Base-by-base conservation (phyloP, 2,888 invertebrate species). In the Campopleginae sp. region DNA sequence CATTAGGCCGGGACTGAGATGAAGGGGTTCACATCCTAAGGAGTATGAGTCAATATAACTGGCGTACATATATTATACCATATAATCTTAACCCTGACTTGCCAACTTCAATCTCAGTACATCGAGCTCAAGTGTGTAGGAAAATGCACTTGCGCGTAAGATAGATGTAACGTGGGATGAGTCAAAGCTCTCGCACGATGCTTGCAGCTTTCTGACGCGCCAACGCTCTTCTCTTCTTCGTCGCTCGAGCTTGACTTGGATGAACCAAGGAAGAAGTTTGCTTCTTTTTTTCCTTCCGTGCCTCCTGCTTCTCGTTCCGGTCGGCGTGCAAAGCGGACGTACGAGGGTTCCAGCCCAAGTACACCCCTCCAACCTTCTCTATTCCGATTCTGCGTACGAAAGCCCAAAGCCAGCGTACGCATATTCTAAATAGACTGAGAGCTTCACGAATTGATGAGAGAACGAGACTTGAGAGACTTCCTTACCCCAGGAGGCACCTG, bases 1-100 rank as follows among this genome's bases (percentile, higher is more conserved):
- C 88, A 88, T 88, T 88, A 86, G 86, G 75, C 71, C 80, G 78
- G 81, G 71, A 51, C 82, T 80, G 89, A 72, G 71, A 82, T 75
- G 42, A n/a, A 70, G 48, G 70, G 70, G 82, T 71, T 38, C 46
- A 14, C 54, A 17, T 51, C 54, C 48, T 61, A 12, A 23, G 48
- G 72, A 63, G 48, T 48, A n/a, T 38, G 68, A 48, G 33, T 23
- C 27, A 51, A 27, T 51, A 38, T 63, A 63, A 46, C 70, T 58
- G 58, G 44, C 10, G 23, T 58, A 54, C 8, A 58, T 79, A 70
- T 33, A 61, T 61, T 23, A 12, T n/a, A 14, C 14, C 27, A 66
- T 12, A 44, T 27, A 27, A 19, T 61, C 38, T 75, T 14, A 54
- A 51, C 68, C 51, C 19, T 33, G 38, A 68, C 75, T 31, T 61